Evolutionary conservation across 2,888 invertebrate species (phyloP), one percentile per base, ranked within the genome.

Genomic region (Dasypolia templi): DNA sequence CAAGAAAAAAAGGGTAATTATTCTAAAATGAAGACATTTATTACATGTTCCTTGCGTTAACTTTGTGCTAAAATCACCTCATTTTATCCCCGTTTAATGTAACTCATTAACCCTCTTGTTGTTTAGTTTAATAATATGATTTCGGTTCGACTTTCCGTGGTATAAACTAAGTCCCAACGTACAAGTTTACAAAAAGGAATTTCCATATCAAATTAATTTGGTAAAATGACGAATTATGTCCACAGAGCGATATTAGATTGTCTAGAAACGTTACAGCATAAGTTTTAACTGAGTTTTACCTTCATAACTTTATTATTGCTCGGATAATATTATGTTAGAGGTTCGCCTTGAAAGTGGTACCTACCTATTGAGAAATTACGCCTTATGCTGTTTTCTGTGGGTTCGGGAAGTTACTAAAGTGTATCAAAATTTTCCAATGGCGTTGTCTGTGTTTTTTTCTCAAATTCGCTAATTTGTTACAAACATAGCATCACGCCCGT

Each of bases 11-110:
- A 67, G 22, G 42, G 29, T n/a, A n/a, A n/a, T n/a, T n/a, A 58
- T 51, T 67, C 66, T 83, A 82, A 82, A 86, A 85, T 85, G 79
- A 82, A 81, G 80, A 85, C 83, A 85, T 89, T 83, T 83, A 74
- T 85, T 79, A 75, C 67, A 87, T 77, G 79, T 79, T 77, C 77
- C 51, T 26, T 22, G 11, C 46, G 22, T n/a, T 64, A 69, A 70
- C 68, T 64, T 39, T 19, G 53, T 72, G 72, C 86, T 73, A 73
- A 77, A 82, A 74, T 68, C 11, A 61, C 46, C 55, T 77, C 59
- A 69, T 26, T 72, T 67, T 73, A 72, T 72, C 68, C 58, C 51
- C 35, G 58, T 64, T 12, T 56, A 61, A 61, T 68, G 42, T 26
- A 44, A 58, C 14, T 63, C 26, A 65, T 65, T 64, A 46, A 68